Percentiles rank a stretch among this genome's conserved stretches.
Evolutionary conservation across 2,797 vertebrate genomes (phyloP).

Genomic region (Phalloptychus januarius): DNA sequence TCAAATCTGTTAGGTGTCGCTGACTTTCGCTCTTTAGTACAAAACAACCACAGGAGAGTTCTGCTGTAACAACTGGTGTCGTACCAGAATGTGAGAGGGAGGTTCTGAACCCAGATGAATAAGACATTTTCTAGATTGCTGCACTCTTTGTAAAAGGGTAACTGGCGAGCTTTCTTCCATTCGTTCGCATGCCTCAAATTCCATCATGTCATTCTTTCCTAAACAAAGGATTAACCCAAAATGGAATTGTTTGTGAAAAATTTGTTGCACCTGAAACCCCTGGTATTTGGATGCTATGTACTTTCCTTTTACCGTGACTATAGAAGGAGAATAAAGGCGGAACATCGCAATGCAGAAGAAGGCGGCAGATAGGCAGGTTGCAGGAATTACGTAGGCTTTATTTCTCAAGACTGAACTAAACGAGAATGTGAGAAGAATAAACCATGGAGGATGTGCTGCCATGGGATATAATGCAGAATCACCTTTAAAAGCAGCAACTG

Average conservation of each 20-base stretch:
- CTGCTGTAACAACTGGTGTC: not conserved
- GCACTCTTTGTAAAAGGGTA: conserved; percentile 67
- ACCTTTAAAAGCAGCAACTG: not conserved
- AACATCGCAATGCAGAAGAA: not conserved
- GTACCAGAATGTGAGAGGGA: conserved; percentile 4
- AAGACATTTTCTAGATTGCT: conserved; percentile 78
- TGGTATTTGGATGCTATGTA: not conserved
- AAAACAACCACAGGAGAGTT: not conserved
- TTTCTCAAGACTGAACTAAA: not conserved
- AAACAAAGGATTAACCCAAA: not conserved
- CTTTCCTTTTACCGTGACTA: not conserved
- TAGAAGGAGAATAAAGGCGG: not conserved
- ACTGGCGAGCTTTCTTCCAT: conserved; percentile 44
- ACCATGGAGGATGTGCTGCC: not conserved
- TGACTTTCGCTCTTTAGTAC: not conserved
- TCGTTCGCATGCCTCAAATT: not conserved
- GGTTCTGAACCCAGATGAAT: conserved; percentile 67
- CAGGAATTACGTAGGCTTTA: not conserved
- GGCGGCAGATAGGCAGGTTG: not conserved
- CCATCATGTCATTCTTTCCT: not conserved
- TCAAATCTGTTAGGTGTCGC: not conserved
- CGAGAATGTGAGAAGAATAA: not conserved
- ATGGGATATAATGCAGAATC: not conserved
- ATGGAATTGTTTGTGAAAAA: not conserved
- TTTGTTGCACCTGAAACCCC: not conserved